Evolutionary conservation across 1,140 invertebrate species (phyloP), one percentile per base, ranked within the genome.

Genomic region (Anoplolepis gracilipes): DNA sequence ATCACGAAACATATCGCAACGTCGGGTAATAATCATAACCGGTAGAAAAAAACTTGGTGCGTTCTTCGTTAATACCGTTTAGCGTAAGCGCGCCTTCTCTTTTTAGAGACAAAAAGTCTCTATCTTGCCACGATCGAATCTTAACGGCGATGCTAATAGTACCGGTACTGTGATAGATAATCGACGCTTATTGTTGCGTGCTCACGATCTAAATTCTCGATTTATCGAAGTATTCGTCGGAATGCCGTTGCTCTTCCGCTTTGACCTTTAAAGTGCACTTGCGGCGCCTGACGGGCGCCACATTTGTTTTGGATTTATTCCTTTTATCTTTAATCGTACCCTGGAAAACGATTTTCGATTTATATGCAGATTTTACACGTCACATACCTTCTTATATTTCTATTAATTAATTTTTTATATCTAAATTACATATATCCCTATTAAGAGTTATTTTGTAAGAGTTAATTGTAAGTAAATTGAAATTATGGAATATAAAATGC

Each of bases 21-120:
- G 65, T 53, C 13, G 5, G 22, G 6, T 33, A 70, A 70, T 81
- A 81, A 81, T 81, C 2, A 4, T 49, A 19, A 49, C 13, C 25
- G 64, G 64, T 64, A 30, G 16, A 59, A 30, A 69, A n/a, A 39
- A 57, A 57, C 10, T 33, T 42, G 33, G 30, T 39, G 30, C 62
- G 30, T 42, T 13, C 62, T 70, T 69, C 76, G 33, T 79, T 81
- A 81, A 81, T 81, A 81, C 6, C 22, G 46, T 55, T 79, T 69
- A 49, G 0, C 49, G 46, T 57, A 70, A 70, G 59, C 65, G 30
- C n/a, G 19, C 8, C 25, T 70, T 5, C 33, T 81, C 59, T 79
- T 70, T 81, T 3, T n/a, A n/a, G n/a, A n/a, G n/a, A n/a, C n/a
- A n/a, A n/a, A n/a, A n/a, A n/a, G n/a, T 55, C 19, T 22, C 28